phyloP scores from a whole-genome alignment of 2,113 vertebrate genomes.

The Varanus komodoensis region DNA sequence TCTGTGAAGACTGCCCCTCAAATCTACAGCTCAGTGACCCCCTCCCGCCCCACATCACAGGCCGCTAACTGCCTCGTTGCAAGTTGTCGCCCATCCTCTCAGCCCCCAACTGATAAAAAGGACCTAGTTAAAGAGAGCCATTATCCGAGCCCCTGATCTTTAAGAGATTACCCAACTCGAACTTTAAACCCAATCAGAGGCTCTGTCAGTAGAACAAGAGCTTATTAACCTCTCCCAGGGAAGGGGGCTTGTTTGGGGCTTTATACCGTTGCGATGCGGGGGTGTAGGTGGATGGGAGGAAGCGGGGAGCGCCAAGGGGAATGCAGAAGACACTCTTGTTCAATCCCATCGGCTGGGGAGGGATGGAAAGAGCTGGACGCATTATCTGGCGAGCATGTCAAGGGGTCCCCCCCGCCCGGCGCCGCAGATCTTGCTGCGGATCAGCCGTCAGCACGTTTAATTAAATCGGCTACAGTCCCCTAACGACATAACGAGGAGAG shows the following conservation, averaged over 20 bases:
- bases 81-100: not conserved
- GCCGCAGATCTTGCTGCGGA: not conserved
- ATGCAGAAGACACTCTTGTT: not conserved
- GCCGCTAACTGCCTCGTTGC: not conserved
- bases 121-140: not conserved
- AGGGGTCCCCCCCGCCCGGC: fast-evolving
- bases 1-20: not conserved
- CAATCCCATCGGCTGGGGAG: not conserved
- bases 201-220: constrained; percentile 51
- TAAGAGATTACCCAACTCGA: constrained; percentile 53
- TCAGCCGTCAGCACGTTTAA: constrained; percentile 15
- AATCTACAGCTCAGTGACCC: no score
- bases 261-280: not conserved
- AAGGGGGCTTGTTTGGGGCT: constrained; percentile 23
- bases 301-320: not conserved
- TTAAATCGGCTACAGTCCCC: constrained; percentile 25
- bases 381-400: not conserved
- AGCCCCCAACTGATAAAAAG: not conserved
- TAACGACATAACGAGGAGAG: constrained; percentile 24
- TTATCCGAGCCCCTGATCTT: constrained; percentile 18
- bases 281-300: fast-evolving
- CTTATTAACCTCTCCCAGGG: constrained; percentile 37
- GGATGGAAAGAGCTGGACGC: not conserved
- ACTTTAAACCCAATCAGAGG: constrained; percentile 39
- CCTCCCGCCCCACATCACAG: not conserved